Base-by-base conservation (phyloP, 2,113 vertebrate genomes). In the Rutilus rutilus region DNA sequence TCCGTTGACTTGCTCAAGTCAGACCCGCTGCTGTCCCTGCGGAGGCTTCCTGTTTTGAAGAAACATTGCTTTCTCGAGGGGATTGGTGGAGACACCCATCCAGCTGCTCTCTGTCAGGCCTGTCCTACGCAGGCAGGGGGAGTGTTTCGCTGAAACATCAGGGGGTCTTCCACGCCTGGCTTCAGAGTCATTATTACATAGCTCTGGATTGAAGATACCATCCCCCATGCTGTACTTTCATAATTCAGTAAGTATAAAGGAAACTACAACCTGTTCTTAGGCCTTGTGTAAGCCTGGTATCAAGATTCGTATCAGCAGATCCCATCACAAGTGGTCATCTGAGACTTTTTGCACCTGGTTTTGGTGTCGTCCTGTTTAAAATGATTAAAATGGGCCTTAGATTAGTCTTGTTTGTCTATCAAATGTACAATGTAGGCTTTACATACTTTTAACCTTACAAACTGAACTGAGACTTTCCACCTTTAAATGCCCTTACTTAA, bases 81-180 rank as follows among this genome's bases (percentile, higher is more conserved):
- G 88, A 88, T 90, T 91, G 89, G 87, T 86, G 30, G 15, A 67
- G 79, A 91, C 90, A 83, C 84, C 82, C 86, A 77, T 52, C 12
- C 88, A 89, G 89, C 91, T 93, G 91, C 89, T 90, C 87, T 67
- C 59, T 91, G 92, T 92, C 90, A 93, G 79, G 90, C 85, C 83
- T 27, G 84, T 36, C 83, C 89, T 88, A 88, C 87, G 69, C 81
- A 19, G 80, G 76, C 90, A 85, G 75, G 86, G 88, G 87, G 90
- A 93, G 90, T 90, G 91, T 88, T 89, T 92, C 87, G 12, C 69
- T 90, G 90, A 92, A 92, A 90, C 86, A 88, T 74, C 83, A 84
- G 89, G 86, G 60, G 80, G 57, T 65, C 23, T 62, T 87, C 47
- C 47, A 77, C 60, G 78, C 78, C 82, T 78, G 73, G 65, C 36